A percentile compares a stretch with the other conserved stretches of the same genome.
These are phyloP conservation scores for Tinamus major DNA, from an alignment of 2,797 vertebrate genomes.

Conservation along the genomic window DNA sequence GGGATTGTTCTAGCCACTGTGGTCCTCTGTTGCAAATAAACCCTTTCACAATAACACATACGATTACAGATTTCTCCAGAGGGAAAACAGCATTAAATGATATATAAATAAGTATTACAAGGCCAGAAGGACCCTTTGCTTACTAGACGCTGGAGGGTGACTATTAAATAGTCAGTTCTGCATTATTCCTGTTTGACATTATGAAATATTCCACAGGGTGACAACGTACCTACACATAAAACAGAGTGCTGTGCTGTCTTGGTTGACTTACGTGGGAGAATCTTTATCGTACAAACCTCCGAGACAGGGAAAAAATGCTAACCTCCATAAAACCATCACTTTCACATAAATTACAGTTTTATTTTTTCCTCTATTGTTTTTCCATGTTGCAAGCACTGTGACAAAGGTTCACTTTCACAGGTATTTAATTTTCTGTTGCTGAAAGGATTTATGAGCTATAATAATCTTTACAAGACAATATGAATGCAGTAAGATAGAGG, in stretches of 20 bases:
- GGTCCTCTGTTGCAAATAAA: neutral
- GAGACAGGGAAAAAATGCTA: neutral
- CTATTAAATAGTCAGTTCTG: neutral
- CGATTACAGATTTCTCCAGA: neutral
- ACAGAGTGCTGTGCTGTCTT: neutral
- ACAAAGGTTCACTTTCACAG: neutral
- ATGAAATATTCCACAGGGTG: neutral
- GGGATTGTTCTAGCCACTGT: neutral
- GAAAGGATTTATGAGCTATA: constrained; percentile 51
- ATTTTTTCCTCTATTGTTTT: neutral
- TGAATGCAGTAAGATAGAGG: neutral
- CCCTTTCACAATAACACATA: neutral
- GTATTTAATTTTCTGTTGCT: constrained; percentile 40
- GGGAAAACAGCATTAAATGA: neutral
- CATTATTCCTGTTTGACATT: neutral
- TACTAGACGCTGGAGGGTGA: neutral
- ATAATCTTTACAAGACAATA: constrained; percentile 52
- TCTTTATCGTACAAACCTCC: neutral
- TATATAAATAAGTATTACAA: neutral
- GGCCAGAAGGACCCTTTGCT: neutral
- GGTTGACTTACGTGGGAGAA: neutral
- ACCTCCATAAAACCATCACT: neutral
- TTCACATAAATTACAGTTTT: neutral
- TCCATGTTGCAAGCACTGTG: neutral
- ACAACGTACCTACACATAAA: neutral